Evolutionary conservation across 1,140 invertebrate genomes (phyloP).

Genomic region (Vanessa atalanta): DNA sequence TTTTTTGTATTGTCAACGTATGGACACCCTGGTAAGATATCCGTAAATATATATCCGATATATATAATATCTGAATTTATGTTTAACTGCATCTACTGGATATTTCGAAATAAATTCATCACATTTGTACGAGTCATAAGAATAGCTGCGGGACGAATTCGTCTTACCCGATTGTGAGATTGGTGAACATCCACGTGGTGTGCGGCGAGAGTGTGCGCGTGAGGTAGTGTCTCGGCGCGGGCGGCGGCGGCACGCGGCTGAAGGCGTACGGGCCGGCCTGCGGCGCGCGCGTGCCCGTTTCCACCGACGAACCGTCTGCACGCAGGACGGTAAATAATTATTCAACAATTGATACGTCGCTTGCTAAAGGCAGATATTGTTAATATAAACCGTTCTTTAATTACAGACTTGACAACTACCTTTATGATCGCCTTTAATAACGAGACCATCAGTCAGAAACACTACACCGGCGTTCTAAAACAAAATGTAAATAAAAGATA

Average conservation of each 20-base stretch:
- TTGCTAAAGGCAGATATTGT: no score
- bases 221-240: slow-evolving; percentile 90
- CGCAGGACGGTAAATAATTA: neutral
- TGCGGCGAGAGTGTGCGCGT: slow-evolving; percentile 84
- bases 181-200: slow-evolving; percentile 93
- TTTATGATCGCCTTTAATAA: slow-evolving; percentile 42
- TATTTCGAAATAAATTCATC: neutral
- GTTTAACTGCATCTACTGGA: neutral
- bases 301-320: slow-evolving; percentile 31
- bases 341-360: neutral
- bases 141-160: neutral
- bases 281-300: slow-evolving; percentile 88
- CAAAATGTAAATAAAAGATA: slow-evolving; percentile 68
- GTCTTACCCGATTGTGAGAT: slow-evolving; percentile 87
- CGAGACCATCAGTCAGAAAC: slow-evolving; percentile 86
- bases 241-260: slow-evolving; percentile 90
- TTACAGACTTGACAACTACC: slow-evolving; percentile 33
- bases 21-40: no score
- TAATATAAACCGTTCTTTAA: no score
- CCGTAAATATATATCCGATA: no score
- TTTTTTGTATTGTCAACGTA: no score
- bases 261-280: slow-evolving; percentile 94
- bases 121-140: neutral
- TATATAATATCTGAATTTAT: no score
- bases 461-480: slow-evolving; percentile 88